Evolutionary conservation across 2,113 vertebrate species (phyloP).

Genomic region (Eolophus roseicapilla): DNA sequence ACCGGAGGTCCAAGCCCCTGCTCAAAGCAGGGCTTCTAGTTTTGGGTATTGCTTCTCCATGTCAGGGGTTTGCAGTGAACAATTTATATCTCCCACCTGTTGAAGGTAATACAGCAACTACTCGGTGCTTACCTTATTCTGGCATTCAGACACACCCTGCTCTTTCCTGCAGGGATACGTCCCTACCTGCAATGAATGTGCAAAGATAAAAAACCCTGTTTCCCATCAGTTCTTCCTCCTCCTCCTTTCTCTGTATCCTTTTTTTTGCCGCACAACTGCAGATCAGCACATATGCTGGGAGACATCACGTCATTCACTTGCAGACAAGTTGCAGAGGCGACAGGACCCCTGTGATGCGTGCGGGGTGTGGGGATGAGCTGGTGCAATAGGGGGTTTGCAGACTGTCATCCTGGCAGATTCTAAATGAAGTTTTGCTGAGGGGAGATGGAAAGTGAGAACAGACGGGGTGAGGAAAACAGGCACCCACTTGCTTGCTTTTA

Average conservation of each 20-base stretch:
- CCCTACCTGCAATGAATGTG: background rate
- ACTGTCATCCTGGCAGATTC: background rate
- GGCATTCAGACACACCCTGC: constrained; percentile 1
- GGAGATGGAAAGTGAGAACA: background rate
- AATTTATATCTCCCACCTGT: background rate
- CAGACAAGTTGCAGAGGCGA: background rate
- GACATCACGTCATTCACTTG: background rate
- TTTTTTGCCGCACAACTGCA: background rate
- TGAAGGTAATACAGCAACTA: background rate
- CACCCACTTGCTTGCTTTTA: background rate
- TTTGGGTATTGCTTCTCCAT: background rate
- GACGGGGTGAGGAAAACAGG: background rate
- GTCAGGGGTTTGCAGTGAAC: background rate
- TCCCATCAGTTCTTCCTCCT: background rate
- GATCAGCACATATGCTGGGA: background rate
- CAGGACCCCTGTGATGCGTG: background rate
- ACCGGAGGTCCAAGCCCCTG: background rate
- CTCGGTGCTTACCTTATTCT: background rate
- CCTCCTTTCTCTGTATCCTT: background rate
- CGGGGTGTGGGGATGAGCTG: background rate
- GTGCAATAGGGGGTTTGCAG: background rate
- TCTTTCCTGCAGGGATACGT: background rate
- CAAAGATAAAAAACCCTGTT: background rate
- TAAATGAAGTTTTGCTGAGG: background rate
- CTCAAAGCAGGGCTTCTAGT: background rate